Base-by-base conservation (phyloP, 2,113 vertebrate species). In the Clarias macrocephalus region DNA sequence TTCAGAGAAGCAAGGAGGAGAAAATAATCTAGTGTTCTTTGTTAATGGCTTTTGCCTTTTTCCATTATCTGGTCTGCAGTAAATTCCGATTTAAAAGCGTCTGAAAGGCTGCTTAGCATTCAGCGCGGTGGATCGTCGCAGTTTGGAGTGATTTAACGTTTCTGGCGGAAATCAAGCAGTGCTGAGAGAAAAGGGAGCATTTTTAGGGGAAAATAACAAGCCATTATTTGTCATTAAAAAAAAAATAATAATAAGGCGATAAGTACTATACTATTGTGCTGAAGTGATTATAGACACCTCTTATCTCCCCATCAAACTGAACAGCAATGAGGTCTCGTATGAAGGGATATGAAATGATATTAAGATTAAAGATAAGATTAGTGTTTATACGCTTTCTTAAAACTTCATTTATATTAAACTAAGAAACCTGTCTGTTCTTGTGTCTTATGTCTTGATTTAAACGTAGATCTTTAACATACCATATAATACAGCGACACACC, bases 101-200 rank as follows among this genome's bases (percentile, higher is more conserved):
- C 66, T 84, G 66, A 84, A 84, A 72, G 82, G 82, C 66, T 84
- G 68, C 25, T 84, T 84, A 84, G 66, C 82, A 84, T 84, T 84
- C 82, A 72, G 66, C 6, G 54, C 66, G 25, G 66, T 37, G 82
- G 48, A 28, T 62, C 19, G 37, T 19, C 12, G 82, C 82, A 72
- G 66, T 28, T 30, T 37, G n/a, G 30, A 62, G 57, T 81, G 79
- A 81, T 81, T 62, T 81, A 81, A 42, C 5, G 30, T 21, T 23
- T 81, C 59, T 23, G 11, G 1, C 28, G 33, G 56, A 56, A 77
- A 54, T 28, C 75, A 54, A 25, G 13, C 75, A 18, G 21, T 52
- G 52, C 48, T 28, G 12, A 7, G 25, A 28, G 52, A 79, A 79
- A 79, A 21, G 15, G 66, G 37, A 21, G 19, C 0, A 0, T 23